Base-by-base conservation (phyloP, 2,888 invertebrate species). In the Plagodis dolabraria region DNA sequence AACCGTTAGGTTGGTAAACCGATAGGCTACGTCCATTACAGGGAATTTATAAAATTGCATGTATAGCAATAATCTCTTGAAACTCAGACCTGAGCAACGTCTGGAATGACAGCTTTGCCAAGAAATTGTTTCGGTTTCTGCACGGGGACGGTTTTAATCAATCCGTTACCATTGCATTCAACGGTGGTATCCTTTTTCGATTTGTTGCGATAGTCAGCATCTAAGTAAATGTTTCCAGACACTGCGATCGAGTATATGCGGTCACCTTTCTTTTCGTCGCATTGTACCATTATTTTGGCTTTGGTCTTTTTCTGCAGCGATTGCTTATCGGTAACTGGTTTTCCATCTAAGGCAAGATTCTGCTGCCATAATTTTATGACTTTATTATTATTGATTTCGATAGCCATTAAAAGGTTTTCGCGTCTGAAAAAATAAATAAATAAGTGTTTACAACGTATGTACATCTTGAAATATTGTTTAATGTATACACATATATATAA, bases 271-370 rank as follows among this genome's bases (percentile, higher is more conserved):
- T 79, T 76, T 0, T 72, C 64, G 4, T 72, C 63, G 44, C 71
- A 77, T 34, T 74, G 80, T 0, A 86, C 85, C 0, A 85, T 47
- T 2, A 86, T 57, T 4, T 82, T 79, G 0, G 75, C 58, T 0
- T 71, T 64, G 0, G 71, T 63, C 65, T 79, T 81, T 68, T 73
- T 78, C 11, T 11, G 7, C 53, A 79, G 11, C 49, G 65, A 53
- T 33, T 63, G 48, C 42, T 58, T 60, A 12, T 59, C 59, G 7
- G 62, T 49, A 5, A 59, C 58, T 5, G 57, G 65, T 7, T 66
- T 57, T 11, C 76, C 79, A n/a, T 92, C 90, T 0, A 91, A 89
- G 0, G n/a, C n/a, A 92, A 92, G 0, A 92, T 82, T 75, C 43
- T 86, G 83, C 0, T 83, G 80, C n/a, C 59, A 49, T 7, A 79